Evolutionary conservation across 2,113 vertebrate species (phyloP), one percentile per base, ranked within the genome.

Genomic region (Theristicus caerulescens): DNA sequence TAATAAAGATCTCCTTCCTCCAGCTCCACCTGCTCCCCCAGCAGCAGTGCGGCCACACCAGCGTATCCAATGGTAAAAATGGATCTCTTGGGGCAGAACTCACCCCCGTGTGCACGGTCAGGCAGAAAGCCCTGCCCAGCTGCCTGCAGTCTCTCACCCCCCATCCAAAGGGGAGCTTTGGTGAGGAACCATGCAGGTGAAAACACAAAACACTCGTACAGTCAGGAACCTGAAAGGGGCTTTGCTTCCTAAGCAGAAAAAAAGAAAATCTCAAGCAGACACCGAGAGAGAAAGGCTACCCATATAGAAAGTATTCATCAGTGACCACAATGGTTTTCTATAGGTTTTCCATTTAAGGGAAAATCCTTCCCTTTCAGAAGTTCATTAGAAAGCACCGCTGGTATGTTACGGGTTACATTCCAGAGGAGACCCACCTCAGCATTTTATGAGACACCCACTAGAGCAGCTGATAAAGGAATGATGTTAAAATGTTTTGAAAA

Each of bases 1-100:
- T 24, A 18, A 77, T 15, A 55, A n/a, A 55, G 18, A 71, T 59
- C 29, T 79, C 34, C 22, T 58, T 46, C 58, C 40, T 42, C 2
- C 81, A 65, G 40, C 58, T 65, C 76, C 85, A 59, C 19, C 90
- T 93, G 88, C 92, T 94, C 62, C 67, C 85, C n/a, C 40, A 51
- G 66, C 62, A 82, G 73, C 81, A 34, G 7, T 2, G 57, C 2
- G 3, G 18, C 32, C 3, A 13, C 7, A 7, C 8, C 81, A 70
- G 67, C 3, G 1, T 66, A 52, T 83, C 82, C 42, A 14, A 40
- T 3, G 47, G 71, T 6, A 29, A 47, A 47, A 36, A 73, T 3
- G 12, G 71, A 62, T 84, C 74, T 85, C 87, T 3, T 16, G 67
- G 71, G 76, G 57, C 44, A 46, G 74, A 74, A 22, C 55, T 87